Base-by-base conservation (phyloP, 2,888 invertebrate species). In the Meiosimyza platycephala region DNA sequence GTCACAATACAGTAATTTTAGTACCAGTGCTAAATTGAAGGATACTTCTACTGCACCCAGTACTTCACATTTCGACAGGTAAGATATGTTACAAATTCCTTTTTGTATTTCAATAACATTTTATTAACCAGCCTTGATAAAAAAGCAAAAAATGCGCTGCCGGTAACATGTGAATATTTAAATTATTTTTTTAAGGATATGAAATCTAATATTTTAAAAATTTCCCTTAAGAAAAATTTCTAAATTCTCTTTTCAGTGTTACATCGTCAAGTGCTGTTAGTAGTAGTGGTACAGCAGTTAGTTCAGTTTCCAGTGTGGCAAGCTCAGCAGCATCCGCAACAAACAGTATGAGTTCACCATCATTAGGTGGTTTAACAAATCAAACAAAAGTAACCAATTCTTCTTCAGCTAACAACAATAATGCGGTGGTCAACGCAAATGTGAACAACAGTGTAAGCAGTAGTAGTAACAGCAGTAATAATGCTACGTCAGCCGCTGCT, bases 1-100 rank as follows among this genome's bases (percentile, higher is more conserved):
- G 76, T 85, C 86, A 80, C 87, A 87, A 81, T 87, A 87, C 82
- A 85, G 86, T 84, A 88, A 85, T 82, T 87, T 86, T 83, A 87
- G 84, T 85, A 76, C 81, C 74, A 86, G 84, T 81, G 83, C 86
- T 80, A 88, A 88, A 81, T 82, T 87, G 75, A 88, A 87, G 84
- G 87, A 88, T 77, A 83, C 87, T 71, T 80, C 86, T 71, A 81
- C 85, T 66, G 82, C 85, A 71, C 82, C 85, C 74, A 85, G 84
- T 78, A 78, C 81, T 75, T 81, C 87, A 73, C 87, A 86, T 78
- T 88, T 84, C 77, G 87, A 88, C 80, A 87, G 87, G 87, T 88
- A 84, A 84, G 85, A 75, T 52, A 52, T 64, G 64, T 62, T 63
- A 54, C 9, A 57, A 63, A 48, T 48, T 33, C 13, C 13, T 57